These are phyloP conservation scores for Microcaecilia unicolor DNA, from an alignment of 2,797 vertebrate genomes.

Conservation along the genomic window DNA sequence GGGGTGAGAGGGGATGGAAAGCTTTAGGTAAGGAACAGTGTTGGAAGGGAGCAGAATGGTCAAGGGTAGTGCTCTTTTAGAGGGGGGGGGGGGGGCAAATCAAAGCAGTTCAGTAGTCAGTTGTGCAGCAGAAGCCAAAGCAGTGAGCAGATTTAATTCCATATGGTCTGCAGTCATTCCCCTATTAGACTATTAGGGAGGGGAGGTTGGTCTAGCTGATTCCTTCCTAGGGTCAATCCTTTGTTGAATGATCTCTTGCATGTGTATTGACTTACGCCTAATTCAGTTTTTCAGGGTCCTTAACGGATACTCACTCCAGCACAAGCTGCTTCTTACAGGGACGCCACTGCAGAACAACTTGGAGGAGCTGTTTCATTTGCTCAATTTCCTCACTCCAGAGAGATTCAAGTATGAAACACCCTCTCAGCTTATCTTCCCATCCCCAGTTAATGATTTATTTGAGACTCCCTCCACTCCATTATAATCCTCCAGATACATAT, in stretches of 20 bases:
- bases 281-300: slow-evolving; percentile 86
- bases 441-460: no score
- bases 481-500: no score
- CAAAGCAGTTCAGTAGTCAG: no score
- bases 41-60: not conserved
- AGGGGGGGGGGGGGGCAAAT: no score
- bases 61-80: no score
- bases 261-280: no score
- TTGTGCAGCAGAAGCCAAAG: no score
- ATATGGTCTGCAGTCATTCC: no score
- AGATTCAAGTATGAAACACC: slow-evolving; percentile 83
- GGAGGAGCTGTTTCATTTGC: slow-evolving; percentile 91
- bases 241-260: not conserved
- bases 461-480: no score
- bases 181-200: not conserved
- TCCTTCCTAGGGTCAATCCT: no score
- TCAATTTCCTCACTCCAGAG: slow-evolving; percentile 91
- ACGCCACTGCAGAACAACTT: slow-evolving; percentile 96
- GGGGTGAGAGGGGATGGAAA: not conserved
- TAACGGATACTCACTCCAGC: slow-evolving; percentile 93
- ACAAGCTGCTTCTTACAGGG: slow-evolving; percentile 92
- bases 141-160: no score
- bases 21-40: not conserved
- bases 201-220: not conserved
- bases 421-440: not conserved